phyloP scores from a whole-genome alignment of 2,888 invertebrate species.

The Dasysyrphus tricinctus region DNA sequence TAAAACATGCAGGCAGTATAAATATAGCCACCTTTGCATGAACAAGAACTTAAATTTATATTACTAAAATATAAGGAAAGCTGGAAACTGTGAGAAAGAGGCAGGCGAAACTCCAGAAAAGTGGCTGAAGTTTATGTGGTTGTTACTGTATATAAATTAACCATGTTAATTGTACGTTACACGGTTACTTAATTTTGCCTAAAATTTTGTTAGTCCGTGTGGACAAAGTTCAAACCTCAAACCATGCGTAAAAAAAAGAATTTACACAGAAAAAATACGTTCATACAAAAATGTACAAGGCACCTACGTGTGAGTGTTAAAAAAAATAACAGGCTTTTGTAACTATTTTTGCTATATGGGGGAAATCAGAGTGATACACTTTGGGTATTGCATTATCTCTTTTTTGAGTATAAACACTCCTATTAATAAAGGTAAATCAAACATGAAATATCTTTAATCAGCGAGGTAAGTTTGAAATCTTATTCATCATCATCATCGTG shows the following conservation, averaged over 20 bases:
- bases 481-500: too few species aligned
- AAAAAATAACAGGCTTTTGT: too few species aligned
- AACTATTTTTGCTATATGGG: too few species aligned
- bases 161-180: slow-evolving; percentile 73
- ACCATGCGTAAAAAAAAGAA: neutral
- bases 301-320: too few species aligned
- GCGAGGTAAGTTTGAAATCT: too few species aligned
- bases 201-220: slow-evolving; percentile 41
- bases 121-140: slow-evolving; percentile 66
- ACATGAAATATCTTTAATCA: too few species aligned
- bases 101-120: slow-evolving; percentile 48
- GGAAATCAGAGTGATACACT: too few species aligned
- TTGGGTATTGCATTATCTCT: too few species aligned
- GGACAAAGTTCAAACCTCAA: slow-evolving; percentile 38
- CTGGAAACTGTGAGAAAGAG: slow-evolving; percentile 26
- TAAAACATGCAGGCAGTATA: neutral
- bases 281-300: too few species aligned
- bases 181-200: slow-evolving; percentile 66
- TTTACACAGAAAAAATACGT: neutral
- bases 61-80: slow-evolving; percentile 18
- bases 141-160: slow-evolving; percentile 68
- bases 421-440: too few species aligned
- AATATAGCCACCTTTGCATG: slow-evolving; percentile 12
- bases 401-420: too few species aligned
- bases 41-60: slow-evolving; percentile 55